These are phyloP conservation scores for Benthosema pterotum DNA, from an alignment of 2,797 vertebrate genomes.

Conservation along the genomic window DNA sequence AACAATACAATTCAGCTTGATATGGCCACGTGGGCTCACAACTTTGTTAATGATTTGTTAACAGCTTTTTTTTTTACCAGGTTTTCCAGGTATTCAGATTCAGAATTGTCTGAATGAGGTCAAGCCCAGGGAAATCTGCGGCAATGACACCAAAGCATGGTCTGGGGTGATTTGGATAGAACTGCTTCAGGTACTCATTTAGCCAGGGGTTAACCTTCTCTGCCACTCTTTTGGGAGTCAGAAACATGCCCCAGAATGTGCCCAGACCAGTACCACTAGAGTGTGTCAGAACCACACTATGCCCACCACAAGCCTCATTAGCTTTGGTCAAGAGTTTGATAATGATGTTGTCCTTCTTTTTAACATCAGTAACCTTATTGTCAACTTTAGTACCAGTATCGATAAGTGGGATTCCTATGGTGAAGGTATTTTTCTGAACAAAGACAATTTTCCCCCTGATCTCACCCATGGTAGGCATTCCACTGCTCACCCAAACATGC, in stretches of 20 bases:
- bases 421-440: constrained; percentile 59
- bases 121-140: constrained; percentile 68
- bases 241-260: constrained; percentile 54
- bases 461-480: constrained; percentile 55
- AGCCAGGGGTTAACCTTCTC: constrained; percentile 67
- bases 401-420: constrained; percentile 50
- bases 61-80: constrained; percentile 16
- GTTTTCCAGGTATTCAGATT: constrained; percentile 50
- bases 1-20: too few relatives aligned
- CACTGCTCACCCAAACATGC: constrained; percentile 44
- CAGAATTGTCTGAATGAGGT: constrained; percentile 64
- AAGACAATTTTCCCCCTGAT: constrained; percentile 69
- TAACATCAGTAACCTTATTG: constrained; percentile 44
- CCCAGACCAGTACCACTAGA: constrained; percentile 63
- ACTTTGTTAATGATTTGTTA: too few relatives aligned
- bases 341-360: constrained; percentile 51
- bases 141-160: constrained; percentile 64
- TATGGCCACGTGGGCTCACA: too few relatives aligned
- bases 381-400: constrained; percentile 37
- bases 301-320: constrained; percentile 24
- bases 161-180: constrained; percentile 36
- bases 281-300: constrained; percentile 48
- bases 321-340: constrained; percentile 45
- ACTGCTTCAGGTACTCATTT: constrained; percentile 50
- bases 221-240: constrained; percentile 62